Base-by-base conservation (phyloP, 2,888 invertebrate genomes). In the Portevinia maculata region DNA sequence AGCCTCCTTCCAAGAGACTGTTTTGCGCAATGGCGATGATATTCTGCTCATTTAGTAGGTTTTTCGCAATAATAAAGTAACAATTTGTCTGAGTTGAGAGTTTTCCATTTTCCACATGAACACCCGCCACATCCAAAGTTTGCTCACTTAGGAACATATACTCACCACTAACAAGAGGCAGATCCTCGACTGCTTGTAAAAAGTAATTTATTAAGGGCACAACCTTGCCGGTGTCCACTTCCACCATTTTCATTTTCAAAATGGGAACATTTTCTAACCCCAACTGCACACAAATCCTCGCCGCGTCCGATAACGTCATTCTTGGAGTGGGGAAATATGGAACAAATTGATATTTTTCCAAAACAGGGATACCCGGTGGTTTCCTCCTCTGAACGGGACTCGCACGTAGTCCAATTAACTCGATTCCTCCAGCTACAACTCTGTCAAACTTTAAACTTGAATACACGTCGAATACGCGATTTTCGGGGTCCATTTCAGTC, bases 301-400 rank as follows among this genome's bases (percentile, higher is more conserved):
- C 89, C 0, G 93, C 92, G 85, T 93, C 93, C 74, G 91, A 90
- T 6, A 74, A 48, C 0, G 84, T 81, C 65, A 81, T 34, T n/a
- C 55, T 74, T 1, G 88, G 88, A 1, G 88, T 21, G 2, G 89
- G 88, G 15, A 87, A 91, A 89, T 95, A 94, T 0, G 96, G 93
- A 7, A 96, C 88, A 87, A 97, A 97, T 76, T 92, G 91, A 87
- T 95, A 95, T 88, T 93, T 93, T 89, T 97, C 97, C 19, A 97
- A 89, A 0, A 96, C 94, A 1, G 97, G 96, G n/a, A 94, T 92
- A 9, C 94, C 94, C 24, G 95, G 93, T 15, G 94, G 93, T 79
- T 93, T 91, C 50, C 93, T 93, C 85, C 94, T 92, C 0, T 95
- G 93, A 41, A 97, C 96, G 0, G 95, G 93, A 70, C 94, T 95